Evolutionary conservation across 2,113 vertebrate genomes (phyloP), one percentile per base, ranked within the genome.

Genomic region (Suncus etruscus): DNA sequence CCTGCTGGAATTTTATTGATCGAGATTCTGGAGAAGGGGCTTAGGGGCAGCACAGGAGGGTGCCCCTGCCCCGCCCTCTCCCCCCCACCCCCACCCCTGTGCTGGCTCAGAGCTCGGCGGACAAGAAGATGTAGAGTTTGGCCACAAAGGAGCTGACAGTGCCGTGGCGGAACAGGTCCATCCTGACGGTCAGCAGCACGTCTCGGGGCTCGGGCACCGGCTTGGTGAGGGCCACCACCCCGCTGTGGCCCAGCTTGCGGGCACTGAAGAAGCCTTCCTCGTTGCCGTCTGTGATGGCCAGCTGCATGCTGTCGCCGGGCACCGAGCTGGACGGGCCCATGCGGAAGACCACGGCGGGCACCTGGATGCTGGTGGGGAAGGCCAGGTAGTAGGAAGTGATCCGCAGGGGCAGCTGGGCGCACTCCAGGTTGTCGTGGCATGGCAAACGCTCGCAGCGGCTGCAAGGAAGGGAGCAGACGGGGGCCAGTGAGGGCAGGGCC

Each of bases 401-500:
- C 99, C 99, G 98, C 98, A 99, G 96, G 96, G 99, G 99, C 98
- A 98, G 98, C 98, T 97, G 97, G 98, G 98, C 98, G 98, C 99
- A 99, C 97, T 99, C 98, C 97, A 97, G 98, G 98, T 97, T 98
- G 96, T 98, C 98, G 98, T 98, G 98, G 98, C 99, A 99, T 98
- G 99, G 98, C 99, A 99, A 99, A 98, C 99, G 99, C 97, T 99
- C 99, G 70, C 99, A 99, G 98, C 98, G 99, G 98, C 99, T 99
- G 99, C 97, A 98, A 98, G 97, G 98, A 96, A 98, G 98, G 97
- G 97, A 97, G 96, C 97, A 97, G 96, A 97, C 96, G 98, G 97
- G 97, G 96, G 96, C 92, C 93, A 94, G 96, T 98, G 97, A 98
- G 98, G 11, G 94, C 94, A 96, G 92, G 77, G 91, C 93, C 91